Evolutionary conservation across 2,888 invertebrate species (phyloP).

Genomic region (Formica aserva): DNA sequence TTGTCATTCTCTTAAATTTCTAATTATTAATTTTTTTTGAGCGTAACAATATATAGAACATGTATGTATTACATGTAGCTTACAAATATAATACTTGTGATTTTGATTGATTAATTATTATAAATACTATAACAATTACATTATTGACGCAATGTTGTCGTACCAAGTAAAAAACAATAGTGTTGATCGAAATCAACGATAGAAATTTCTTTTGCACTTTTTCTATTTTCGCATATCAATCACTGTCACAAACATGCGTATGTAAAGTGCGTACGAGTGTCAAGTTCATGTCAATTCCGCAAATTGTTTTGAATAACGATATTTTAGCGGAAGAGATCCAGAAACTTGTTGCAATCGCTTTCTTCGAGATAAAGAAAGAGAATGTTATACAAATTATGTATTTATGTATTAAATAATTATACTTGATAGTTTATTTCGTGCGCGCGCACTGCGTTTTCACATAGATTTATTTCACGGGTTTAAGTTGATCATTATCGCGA

Average conservation of each 20-base stretch:
- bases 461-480: background rate
- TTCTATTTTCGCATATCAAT: constrained; percentile 44
- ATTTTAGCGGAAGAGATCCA: constrained; percentile 34
- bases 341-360: background rate
- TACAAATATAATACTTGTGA: background rate
- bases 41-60: background rate
- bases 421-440: background rate
- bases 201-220: constrained; percentile 14
- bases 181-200: constrained; percentile 34
- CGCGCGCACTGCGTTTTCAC: background rate
- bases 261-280: constrained; percentile 38
- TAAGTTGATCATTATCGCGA: background rate
- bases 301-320: constrained; percentile 43
- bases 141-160: background rate
- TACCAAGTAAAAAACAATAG: constrained; percentile 32
- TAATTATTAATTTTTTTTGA: background rate
- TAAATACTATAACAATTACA: constrained; percentile 13
- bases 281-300: constrained; percentile 41
- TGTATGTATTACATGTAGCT: background rate
- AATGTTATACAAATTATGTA: background rate
- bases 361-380: background rate
- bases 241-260: constrained; percentile 45
- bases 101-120: background rate
- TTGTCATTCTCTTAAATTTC: background rate
- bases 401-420: background rate